Percentiles rank a stretch among this genome's conserved stretches.
Conservation (phyloP, 1,140 invertebrate genomes). For the Prorops nasuta region DNA sequence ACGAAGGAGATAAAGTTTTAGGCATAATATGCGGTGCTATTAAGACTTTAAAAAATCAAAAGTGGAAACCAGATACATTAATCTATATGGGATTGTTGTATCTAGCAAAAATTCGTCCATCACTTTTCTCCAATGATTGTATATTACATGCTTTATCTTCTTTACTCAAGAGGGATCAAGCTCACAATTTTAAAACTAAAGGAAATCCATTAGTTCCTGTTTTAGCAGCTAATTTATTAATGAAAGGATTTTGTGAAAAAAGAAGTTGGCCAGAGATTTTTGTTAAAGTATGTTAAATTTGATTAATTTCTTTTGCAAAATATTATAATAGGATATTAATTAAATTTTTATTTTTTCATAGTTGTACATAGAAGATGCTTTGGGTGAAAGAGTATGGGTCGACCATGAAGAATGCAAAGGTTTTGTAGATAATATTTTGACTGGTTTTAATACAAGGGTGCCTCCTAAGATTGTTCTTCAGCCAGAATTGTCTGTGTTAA, state of each 20-base stretch:
- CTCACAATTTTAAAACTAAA: constrained; percentile 71
- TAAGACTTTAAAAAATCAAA: constrained; percentile 64
- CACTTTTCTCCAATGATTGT: constrained; percentile 76
- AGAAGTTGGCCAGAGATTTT: constrained; percentile 78
- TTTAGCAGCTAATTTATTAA: constrained; percentile 81
- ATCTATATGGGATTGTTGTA: constrained; percentile 78
- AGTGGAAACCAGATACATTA: constrained; percentile 78
- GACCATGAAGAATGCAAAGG: constrained; percentile 87
- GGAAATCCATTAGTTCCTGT: constrained; percentile 80
- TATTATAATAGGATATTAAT: no score
- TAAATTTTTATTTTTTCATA: neutral
- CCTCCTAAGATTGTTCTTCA: constrained; percentile 65
- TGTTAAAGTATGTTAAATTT: constrained; percentile 67
- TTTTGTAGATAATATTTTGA: constrained; percentile 90
- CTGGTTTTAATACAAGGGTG: constrained; percentile 82
- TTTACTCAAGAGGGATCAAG: constrained; percentile 77
- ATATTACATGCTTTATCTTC: constrained; percentile 79
- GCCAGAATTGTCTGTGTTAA: constrained; percentile 59
- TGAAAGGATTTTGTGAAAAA: constrained; percentile 76
- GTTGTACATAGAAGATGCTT: constrained; percentile 89
- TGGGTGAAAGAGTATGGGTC: constrained; percentile 90
- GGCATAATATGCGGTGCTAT: constrained; percentile 65
- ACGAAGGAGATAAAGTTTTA: constrained; percentile 65
- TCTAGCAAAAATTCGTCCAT: constrained; percentile 76
- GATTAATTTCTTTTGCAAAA: constrained; percentile 6